Evolutionary conservation across 2,797 vertebrate species (phyloP).

Genomic region (Adelosebastes latens): DNA sequence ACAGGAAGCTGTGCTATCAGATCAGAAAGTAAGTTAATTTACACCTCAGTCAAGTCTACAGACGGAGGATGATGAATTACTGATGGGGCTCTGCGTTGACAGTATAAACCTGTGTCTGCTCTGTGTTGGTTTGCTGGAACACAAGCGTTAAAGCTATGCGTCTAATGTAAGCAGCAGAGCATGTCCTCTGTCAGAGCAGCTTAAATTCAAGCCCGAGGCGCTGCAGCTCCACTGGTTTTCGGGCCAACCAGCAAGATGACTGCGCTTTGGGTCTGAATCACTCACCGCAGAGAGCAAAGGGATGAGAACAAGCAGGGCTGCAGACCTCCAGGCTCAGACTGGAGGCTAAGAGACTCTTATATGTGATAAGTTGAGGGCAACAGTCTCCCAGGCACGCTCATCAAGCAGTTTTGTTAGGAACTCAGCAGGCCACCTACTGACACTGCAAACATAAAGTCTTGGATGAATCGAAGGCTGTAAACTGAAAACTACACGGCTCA

Average conservation of each 20-base stretch:
- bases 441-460: slow-evolving; percentile 12
- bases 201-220: slow-evolving; percentile 54
- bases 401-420: slow-evolving; percentile 18
- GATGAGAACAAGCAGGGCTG: slow-evolving; percentile 35
- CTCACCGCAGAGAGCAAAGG: slow-evolving; percentile 18
- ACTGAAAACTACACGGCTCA: slow-evolving; percentile 23
- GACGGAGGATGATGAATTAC: slow-evolving; percentile 34
- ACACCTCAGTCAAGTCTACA: slow-evolving; percentile 25
- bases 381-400: slow-evolving; percentile 9
- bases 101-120: not conserved
- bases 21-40: slow-evolving; percentile 43
- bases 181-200: slow-evolving; percentile 41
- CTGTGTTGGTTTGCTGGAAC: slow-evolving; percentile 17
- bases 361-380: slow-evolving; percentile 26
- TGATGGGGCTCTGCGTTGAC: slow-evolving; percentile 8
- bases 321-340: slow-evolving; percentile 31
- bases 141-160: slow-evolving; percentile 16
- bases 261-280: slow-evolving; percentile 39
- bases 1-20: slow-evolving; percentile 28
- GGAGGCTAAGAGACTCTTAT: slow-evolving; percentile 23
- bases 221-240: slow-evolving; percentile 41
- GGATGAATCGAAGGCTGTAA: slow-evolving; percentile 20
- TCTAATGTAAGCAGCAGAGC: slow-evolving; percentile 50
- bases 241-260: slow-evolving; percentile 29
- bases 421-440: slow-evolving; percentile 11